phyloP scores from a whole-genome alignment of 2,797 vertebrate species.

The Adrianichthys oophorus region DNA sequence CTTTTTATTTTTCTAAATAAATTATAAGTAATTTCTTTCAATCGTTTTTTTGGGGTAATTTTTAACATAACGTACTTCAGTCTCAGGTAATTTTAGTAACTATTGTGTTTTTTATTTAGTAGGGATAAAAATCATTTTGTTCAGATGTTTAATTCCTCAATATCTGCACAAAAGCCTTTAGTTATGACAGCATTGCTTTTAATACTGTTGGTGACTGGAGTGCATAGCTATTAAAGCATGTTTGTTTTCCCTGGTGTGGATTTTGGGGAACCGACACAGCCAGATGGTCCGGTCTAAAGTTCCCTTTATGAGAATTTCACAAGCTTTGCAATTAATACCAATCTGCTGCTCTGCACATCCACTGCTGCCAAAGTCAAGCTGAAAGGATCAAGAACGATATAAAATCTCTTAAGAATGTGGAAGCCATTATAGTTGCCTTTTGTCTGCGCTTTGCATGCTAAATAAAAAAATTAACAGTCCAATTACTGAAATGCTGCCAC shows the following conservation, averaged over 20 bases:
- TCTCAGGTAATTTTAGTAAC: too few relatives aligned
- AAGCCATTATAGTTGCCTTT: not conserved
- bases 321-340: conserved; percentile 14
- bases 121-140: too few relatives aligned
- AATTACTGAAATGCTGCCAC: not conserved
- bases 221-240: not conserved
- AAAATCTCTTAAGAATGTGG: not conserved
- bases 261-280: not conserved
- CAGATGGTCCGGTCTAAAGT: conserved; percentile 8
- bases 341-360: not conserved
- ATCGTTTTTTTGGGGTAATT: too few relatives aligned
- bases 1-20: too few relatives aligned
- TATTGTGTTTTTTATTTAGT: too few relatives aligned
- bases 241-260: conserved; percentile 5
- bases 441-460: not conserved
- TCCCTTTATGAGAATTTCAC: not conserved
- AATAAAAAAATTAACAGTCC: conserved; percentile 3
- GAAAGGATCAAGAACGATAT: conserved; percentile 10
- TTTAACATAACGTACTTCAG: too few relatives aligned
- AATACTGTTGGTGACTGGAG: too few relatives aligned
- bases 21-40: too few relatives aligned
- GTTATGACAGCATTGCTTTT: too few relatives aligned
- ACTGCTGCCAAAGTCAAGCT: conserved; percentile 7
- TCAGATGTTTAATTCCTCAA: not conserved
- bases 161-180: not conserved